Percentiles rank a stretch among this genome's conserved stretches.
Conservation (phyloP, 1,140 invertebrate genomes). For the Paralvinella palmiformis region DNA sequence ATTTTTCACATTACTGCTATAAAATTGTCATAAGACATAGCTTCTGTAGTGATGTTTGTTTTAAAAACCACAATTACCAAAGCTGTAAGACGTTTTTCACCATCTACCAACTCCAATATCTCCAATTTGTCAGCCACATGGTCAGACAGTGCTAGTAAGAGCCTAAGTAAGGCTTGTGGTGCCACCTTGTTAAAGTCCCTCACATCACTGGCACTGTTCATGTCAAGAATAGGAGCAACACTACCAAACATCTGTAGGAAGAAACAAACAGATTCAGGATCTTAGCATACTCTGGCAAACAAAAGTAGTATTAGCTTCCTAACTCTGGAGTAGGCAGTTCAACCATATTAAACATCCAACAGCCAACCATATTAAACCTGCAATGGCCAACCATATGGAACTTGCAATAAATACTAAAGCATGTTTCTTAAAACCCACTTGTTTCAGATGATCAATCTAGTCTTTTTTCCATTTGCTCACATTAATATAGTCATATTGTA, state of each 20-base stretch:
- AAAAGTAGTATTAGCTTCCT: not conserved
- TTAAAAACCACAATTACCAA: conserved; percentile 56
- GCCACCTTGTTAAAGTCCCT: conserved; percentile 85
- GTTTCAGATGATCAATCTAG: too few relatives aligned
- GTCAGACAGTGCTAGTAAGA: conserved; percentile 82
- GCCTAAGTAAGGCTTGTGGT: conserved; percentile 80
- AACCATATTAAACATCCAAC: too few relatives aligned
- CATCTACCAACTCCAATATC: conserved; percentile 90
- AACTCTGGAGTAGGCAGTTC: too few relatives aligned
- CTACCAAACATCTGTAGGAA: conserved; percentile 91
- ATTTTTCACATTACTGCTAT: too few relatives aligned
- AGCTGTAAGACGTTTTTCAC: conserved; percentile 91
- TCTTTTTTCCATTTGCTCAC: too few relatives aligned
- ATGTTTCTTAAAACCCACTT: too few relatives aligned
- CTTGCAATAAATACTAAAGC: too few relatives aligned
- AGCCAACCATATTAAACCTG: too few relatives aligned
- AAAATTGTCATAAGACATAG: too few relatives aligned
- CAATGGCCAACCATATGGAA: too few relatives aligned
- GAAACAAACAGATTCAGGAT: conserved; percentile 2
- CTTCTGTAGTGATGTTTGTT: too few relatives aligned
- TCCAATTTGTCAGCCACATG: conserved; percentile 89
- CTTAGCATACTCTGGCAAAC: not conserved
- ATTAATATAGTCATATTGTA: too few relatives aligned
- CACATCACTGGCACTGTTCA: conserved; percentile 56
- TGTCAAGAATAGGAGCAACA: conserved; percentile 87